Percentiles rank a stretch among this genome's conserved stretches.
phyloP scores from a whole-genome alignment of 2,888 invertebrate genomes.

The Muschampia plurimacula region DNA sequence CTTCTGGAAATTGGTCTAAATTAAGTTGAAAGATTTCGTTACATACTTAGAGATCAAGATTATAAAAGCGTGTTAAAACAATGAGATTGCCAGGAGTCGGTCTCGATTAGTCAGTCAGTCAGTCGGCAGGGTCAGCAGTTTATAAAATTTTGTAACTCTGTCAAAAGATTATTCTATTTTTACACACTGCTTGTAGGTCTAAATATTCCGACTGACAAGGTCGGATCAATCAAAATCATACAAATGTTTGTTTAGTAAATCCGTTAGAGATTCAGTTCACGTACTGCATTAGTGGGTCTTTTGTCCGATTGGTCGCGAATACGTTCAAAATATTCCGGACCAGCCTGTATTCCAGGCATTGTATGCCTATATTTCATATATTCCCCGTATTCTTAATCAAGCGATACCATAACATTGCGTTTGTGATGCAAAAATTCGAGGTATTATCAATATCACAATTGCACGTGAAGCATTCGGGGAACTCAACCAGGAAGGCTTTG shows the following conservation, averaged over 20 bases:
- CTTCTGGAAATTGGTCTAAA: no score
- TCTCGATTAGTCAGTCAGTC: no score
- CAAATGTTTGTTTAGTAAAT: not conserved
- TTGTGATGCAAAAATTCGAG: constrained; percentile 17
- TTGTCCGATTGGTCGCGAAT: constrained; percentile 12
- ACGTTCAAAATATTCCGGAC: constrained; percentile 13
- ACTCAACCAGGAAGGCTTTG: constrained; percentile 10
- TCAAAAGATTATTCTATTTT: no score
- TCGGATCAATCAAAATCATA: not conserved
- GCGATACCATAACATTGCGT: constrained; percentile 21
- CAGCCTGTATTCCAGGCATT: not conserved
- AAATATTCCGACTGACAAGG: not conserved
- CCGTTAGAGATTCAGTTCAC: constrained; percentile 15
- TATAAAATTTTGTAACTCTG: no score
- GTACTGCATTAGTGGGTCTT: constrained; percentile 15
- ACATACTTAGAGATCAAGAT: no score
- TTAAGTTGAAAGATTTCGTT: no score
- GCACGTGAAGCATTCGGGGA: constrained; percentile 23
- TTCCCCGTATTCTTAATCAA: constrained; percentile 26
- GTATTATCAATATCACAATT: constrained; percentile 15
- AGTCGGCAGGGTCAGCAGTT: no score
- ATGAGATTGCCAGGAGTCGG: no score
- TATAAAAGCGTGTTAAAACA: no score
- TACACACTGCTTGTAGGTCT: no score
- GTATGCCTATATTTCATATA: not conserved